Percentiles rank a stretch among this genome's conserved stretches.
These are phyloP conservation scores for Galbula dea DNA, from an alignment of 2,113 vertebrate species.

Conservation along the genomic window DNA sequence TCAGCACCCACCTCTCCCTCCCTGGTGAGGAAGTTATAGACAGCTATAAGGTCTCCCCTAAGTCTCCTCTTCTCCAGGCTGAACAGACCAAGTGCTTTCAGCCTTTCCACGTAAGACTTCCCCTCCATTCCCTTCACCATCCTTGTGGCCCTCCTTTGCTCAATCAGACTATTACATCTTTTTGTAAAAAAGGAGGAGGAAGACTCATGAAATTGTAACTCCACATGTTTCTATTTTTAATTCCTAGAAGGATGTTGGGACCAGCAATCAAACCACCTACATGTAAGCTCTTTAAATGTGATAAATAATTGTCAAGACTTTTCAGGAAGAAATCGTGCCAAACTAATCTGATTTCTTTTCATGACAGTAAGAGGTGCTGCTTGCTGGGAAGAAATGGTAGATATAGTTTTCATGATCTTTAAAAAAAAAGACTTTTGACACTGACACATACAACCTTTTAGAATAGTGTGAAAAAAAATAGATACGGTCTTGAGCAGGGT, in stretches of 20 bases:
- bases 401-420: neutral
- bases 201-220: neutral
- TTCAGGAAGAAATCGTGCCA: neutral
- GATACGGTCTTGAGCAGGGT: neutral
- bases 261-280: neutral
- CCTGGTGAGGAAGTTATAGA: too few relatives aligned
- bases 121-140: too few relatives aligned
- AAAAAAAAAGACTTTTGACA: neutral
- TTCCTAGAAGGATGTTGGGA: neutral
- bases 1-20: too few relatives aligned
- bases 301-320: neutral
- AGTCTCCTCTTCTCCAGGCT: too few relatives aligned
- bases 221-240: neutral
- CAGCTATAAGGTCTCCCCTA: too few relatives aligned
- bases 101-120: too few relatives aligned
- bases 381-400: neutral
- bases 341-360: neutral
- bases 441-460: neutral
- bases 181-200: neutral
- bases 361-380: neutral
- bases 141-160: too few relatives aligned
- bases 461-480: neutral
- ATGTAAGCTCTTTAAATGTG: neutral
- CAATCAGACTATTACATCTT: neutral
- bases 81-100: too few relatives aligned